phyloP scores from a whole-genome alignment of 1,140 invertebrate genomes.

The Drosophila tani region DNA sequence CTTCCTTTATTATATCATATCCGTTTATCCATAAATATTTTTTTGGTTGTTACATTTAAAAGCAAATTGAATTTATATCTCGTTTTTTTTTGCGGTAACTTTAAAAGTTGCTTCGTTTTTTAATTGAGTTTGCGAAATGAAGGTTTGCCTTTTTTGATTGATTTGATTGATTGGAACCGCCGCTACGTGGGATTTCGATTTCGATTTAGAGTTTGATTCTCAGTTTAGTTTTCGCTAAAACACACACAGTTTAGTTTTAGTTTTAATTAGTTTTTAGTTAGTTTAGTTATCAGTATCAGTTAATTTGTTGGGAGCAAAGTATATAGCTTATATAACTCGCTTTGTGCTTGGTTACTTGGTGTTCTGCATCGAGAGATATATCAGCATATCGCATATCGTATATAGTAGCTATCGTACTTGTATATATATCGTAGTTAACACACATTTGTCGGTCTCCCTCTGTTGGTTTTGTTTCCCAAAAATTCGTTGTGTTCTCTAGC shows the following conservation, averaged over 20 bases:
- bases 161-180: conserved; percentile 34
- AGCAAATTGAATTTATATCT: conserved; percentile 62
- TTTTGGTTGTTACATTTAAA: conserved; percentile 68
- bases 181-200: conserved; percentile 14
- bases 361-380: conserved; percentile 13
- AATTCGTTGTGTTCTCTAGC: conserved; percentile 53
- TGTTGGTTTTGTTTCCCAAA: conserved; percentile 27
- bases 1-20: conserved; percentile 29
- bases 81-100: conserved; percentile 45
- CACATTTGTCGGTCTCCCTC: conserved; percentile 33
- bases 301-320: conserved; percentile 13
- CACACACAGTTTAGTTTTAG: too few species aligned
- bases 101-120: conserved; percentile 78
- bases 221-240: conserved; percentile 2
- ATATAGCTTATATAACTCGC: conserved; percentile 24
- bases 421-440: conserved; percentile 19
- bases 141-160: conserved; percentile 31
- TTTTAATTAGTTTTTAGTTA: conserved; percentile 5
- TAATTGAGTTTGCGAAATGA: conserved; percentile 63
- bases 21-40: conserved; percentile 27
- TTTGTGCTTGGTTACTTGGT: conserved; percentile 29
- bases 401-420: neutral
- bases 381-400: conserved; percentile 5
- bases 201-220: conserved; percentile 22
- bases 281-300: conserved; percentile 10